Evolutionary conservation across 2,888 invertebrate genomes (phyloP).

Genomic region (Phorcus lineatus): DNA sequence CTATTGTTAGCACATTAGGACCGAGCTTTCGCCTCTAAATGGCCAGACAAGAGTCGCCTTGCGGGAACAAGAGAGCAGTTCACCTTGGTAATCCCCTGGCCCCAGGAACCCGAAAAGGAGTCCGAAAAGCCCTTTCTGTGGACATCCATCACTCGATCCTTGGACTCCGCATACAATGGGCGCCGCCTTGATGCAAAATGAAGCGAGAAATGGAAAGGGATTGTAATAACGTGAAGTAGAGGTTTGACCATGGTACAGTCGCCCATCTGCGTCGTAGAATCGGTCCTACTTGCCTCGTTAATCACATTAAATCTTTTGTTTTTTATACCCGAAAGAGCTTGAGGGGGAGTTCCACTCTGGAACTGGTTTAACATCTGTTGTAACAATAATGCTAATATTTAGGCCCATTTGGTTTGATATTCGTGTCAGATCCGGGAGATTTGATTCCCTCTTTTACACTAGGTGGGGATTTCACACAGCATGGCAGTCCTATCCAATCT

Average conservation of each 20-base stretch:
- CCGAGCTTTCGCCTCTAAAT: neutral
- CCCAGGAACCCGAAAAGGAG: neutral
- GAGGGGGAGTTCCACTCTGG: neutral
- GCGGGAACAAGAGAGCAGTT: neutral
- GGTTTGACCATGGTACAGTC: neutral
- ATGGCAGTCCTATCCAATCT: no score
- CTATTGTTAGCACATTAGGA: conserved; percentile 9
- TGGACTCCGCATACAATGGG: neutral
- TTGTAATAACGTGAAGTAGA: neutral
- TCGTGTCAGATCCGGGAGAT: neutral
- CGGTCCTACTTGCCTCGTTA: neutral
- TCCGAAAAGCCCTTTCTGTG: neutral
- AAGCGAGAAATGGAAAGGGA: conserved; percentile 3
- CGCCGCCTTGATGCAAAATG: neutral
- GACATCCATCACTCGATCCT: neutral
- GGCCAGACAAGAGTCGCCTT: conserved; percentile 13
- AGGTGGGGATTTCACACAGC: no score
- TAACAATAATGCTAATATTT: conserved; percentile 17
- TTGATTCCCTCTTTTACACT: neutral
- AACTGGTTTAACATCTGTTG: conserved; percentile 1
- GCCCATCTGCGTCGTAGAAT: neutral
- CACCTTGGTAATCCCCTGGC: neutral
- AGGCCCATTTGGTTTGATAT: neutral
- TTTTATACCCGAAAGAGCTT: neutral
- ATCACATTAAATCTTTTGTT: neutral